Conservation (phyloP, 2,888 invertebrate genomes). For the Craniophora ligustri region DNA sequence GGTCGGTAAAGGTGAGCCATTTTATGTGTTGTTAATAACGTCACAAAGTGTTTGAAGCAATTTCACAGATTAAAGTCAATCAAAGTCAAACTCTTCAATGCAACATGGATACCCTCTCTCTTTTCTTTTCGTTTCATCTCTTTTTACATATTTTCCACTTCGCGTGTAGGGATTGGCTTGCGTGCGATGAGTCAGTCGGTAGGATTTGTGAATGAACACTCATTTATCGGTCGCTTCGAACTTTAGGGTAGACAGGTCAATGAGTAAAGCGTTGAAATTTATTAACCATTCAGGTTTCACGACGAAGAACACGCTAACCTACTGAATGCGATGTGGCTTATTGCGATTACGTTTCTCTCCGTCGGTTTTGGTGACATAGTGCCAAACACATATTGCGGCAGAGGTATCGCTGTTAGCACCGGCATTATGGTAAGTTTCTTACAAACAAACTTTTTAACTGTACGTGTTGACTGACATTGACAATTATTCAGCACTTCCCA, state of each 20-base stretch:
- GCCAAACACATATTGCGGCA: slow-evolving; percentile 99
- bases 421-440: slow-evolving; percentile 98
- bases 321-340: slow-evolving; percentile 99
- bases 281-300: slow-evolving; percentile 95
- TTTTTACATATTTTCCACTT: slow-evolving; percentile 58
- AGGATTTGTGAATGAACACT: slow-evolving; percentile 63
- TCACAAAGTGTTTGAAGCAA: slow-evolving; percentile 71
- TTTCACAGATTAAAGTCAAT: slow-evolving; percentile 67
- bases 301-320: slow-evolving; percentile 99
- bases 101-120: slow-evolving; percentile 58
- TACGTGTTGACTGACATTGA: slow-evolving; percentile 83
- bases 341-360: slow-evolving; percentile 99
- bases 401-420: slow-evolving; percentile 99
- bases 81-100: slow-evolving; percentile 88
- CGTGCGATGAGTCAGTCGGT: slow-evolving; percentile 60
- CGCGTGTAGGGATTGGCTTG: slow-evolving; percentile 52
- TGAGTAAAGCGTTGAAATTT: slow-evolving; percentile 82
- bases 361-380: slow-evolving; percentile 99
- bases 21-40: slow-evolving; percentile 80
- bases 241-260: slow-evolving; percentile 60
- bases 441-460: slow-evolving; percentile 71
- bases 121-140: slow-evolving; percentile 67
- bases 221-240: slow-evolving; percentile 52
- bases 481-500: slow-evolving; percentile 6
- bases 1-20: slow-evolving; percentile 88